Base-by-base conservation (phyloP, 2,888 invertebrate species). In the Aplocera efformata region DNA sequence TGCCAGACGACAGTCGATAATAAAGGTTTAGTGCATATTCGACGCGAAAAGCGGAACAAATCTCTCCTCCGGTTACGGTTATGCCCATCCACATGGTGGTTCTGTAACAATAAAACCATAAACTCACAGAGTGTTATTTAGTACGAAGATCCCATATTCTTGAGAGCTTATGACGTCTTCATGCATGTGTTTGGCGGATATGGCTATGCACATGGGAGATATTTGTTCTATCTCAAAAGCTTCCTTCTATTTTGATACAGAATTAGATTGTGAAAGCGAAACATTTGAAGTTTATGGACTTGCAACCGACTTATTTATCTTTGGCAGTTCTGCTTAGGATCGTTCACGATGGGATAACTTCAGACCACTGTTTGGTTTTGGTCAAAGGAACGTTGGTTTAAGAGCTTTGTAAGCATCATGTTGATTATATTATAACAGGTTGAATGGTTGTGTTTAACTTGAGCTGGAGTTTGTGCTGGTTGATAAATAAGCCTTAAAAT, bases 181-280 rank as follows among this genome's bases (percentile, higher is more conserved):
- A 58, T 54, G 53, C 60, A 63, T 49, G 47, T 62, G 63, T 60
- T 61, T 48, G 51, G 58, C 64, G 66, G 68, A 73, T 65, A 56
- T 63, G 58, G 58, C 60, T 53, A 21, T 53, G 50, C 60, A 59
- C 13, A 50, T 59, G 55, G 45, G 48, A 50, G 53, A 48, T 56
- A 53, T 61, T 56, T 52, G 45, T 42, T 30, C 43, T 27, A 42
- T 39, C 36, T 17, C 33, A 17, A 26, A n/a, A 42, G 20, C 41
- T 42, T 37, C 42, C 45, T 48, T 46, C 42, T 42, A 48, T 52
- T 49, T 48, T 43, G 28, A 36, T 34, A 48, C 26, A 36, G 29
- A 38, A 27, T 26, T 39, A 32, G 33, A 23, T 42, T 41, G 49
- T 41, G 42, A 42, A 50, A 45, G 43, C 46, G 48, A 38, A 42